These are phyloP conservation scores for Melanostigma gelatinosum DNA, from an alignment of 2,113 vertebrate genomes.

Conservation along the genomic window DNA sequence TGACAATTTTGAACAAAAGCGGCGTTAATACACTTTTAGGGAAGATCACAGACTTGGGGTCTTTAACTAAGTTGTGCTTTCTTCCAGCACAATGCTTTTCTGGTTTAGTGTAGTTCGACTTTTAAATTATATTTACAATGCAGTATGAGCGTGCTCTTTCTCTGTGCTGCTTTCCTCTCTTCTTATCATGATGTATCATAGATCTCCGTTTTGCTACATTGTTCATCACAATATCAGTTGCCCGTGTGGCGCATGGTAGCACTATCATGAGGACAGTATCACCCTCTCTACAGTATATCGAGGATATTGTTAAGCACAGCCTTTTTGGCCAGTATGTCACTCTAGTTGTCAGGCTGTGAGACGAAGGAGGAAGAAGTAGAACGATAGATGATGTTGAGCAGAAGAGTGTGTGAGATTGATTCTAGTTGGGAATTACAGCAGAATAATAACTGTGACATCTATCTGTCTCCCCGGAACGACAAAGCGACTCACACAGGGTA, in stretches of 20 bases:
- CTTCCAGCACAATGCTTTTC: neutral
- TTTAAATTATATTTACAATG: neutral
- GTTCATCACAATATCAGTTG: neutral
- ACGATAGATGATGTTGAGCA: slow-evolving; percentile 21
- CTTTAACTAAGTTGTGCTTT: neutral
- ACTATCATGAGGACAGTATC: neutral
- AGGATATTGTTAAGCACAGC: neutral
- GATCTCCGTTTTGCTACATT: neutral
- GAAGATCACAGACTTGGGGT: neutral
- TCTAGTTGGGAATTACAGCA: slow-evolving; percentile 41
- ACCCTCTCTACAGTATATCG: neutral
- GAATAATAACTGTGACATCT: slow-evolving; percentile 49
- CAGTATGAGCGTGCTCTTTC: neutral
- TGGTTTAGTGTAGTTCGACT: neutral
- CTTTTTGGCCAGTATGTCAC: neutral
- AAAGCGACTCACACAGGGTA: slow-evolving; percentile 24
- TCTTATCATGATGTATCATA: neutral
- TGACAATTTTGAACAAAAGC: neutral
- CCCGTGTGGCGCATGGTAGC: neutral
- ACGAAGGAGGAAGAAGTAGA: neutral
- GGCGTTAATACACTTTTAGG: neutral
- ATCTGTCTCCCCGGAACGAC: slow-evolving; percentile 28
- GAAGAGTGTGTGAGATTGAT: slow-evolving; percentile 23
- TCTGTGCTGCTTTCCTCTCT: neutral
- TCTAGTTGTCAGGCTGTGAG: neutral